Evolutionary conservation across 1,140 invertebrate genomes (phyloP).

Genomic region (Eumeta japonica): DNA sequence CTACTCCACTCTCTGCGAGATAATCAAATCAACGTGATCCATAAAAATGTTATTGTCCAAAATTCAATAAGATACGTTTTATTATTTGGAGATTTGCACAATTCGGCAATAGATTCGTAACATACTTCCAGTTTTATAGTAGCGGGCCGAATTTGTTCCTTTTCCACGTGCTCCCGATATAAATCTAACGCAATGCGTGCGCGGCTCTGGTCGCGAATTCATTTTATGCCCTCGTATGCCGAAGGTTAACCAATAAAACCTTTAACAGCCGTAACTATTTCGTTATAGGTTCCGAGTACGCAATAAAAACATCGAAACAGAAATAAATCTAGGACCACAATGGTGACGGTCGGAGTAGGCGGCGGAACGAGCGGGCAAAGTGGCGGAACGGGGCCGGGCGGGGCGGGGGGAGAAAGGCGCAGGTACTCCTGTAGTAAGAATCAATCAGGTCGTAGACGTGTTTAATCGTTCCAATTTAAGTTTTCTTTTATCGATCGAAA

Average conservation of each 20-base stretch:
- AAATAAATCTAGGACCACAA: slow-evolving; percentile 54
- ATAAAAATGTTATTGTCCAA: slow-evolving; percentile 48
- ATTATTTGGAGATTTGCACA: slow-evolving; percentile 51
- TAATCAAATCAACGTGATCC: slow-evolving; percentile 43
- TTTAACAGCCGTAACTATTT: slow-evolving; percentile 58
- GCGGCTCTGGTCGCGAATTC: slow-evolving; percentile 52
- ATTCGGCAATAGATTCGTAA: slow-evolving; percentile 49
- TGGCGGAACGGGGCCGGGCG: slow-evolving; percentile 25
- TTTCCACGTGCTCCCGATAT: slow-evolving; percentile 52
- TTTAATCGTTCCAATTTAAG: slow-evolving; percentile 50
- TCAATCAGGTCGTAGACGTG: slow-evolving; percentile 37
- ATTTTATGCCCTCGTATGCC: slow-evolving; percentile 53
- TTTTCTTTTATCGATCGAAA: slow-evolving; percentile 38
- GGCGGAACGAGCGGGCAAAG: slow-evolving; percentile 15
- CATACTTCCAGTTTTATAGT: slow-evolving; percentile 50
- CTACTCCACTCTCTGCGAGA: too few species aligned
- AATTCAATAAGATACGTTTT: slow-evolving; percentile 55
- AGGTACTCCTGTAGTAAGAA: slow-evolving; percentile 23
- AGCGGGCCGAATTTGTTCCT: slow-evolving; percentile 49
- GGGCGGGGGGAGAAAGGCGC: slow-evolving; percentile 10
- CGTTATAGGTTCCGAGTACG: slow-evolving; percentile 56
- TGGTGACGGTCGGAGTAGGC: slow-evolving; percentile 14
- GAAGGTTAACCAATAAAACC: slow-evolving; percentile 58
- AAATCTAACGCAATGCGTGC: slow-evolving; percentile 45
- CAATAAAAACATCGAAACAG: slow-evolving; percentile 55